These are phyloP conservation scores for Denticeps clupeoides DNA, from an alignment of 2,797 vertebrate genomes.

Conservation along the genomic window DNA sequence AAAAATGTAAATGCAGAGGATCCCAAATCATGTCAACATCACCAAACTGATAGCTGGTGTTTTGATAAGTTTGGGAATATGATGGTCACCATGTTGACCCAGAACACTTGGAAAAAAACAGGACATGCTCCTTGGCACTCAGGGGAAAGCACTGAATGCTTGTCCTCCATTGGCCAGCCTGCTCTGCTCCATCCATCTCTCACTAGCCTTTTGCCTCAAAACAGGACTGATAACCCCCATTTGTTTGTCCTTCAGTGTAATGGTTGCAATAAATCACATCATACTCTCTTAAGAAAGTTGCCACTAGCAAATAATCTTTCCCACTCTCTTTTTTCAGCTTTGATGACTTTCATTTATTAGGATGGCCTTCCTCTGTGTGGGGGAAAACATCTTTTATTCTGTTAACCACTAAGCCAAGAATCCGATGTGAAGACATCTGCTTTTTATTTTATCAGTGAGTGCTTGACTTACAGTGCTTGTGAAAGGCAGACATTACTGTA, in stretches of 20 bases:
- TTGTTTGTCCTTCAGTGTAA: slow-evolving; percentile 34
- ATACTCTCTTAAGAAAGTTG: slow-evolving; percentile 17
- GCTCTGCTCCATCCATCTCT: slow-evolving; percentile 6
- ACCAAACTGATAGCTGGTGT: too few relatives aligned
- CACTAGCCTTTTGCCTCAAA: slow-evolving; percentile 18
- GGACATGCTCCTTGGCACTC: neutral
- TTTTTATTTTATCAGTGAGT: too few relatives aligned
- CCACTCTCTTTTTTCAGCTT: neutral
- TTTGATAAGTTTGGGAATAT: too few relatives aligned
- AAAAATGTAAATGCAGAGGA: too few relatives aligned
- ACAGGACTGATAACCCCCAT: slow-evolving; percentile 27
- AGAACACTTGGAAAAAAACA: too few relatives aligned
- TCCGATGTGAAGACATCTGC: too few relatives aligned
- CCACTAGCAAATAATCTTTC: slow-evolving; percentile 13
- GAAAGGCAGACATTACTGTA: too few relatives aligned
- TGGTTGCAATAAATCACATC: slow-evolving; percentile 32
- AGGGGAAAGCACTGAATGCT: neutral
- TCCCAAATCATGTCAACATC: too few relatives aligned
- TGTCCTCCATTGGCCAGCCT: slow-evolving; percentile 2
- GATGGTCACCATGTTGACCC: too few relatives aligned
- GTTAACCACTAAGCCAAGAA: too few relatives aligned
- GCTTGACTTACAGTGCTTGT: too few relatives aligned
- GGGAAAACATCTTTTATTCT: neutral
- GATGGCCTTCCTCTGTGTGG: neutral
- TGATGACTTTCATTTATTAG: slow-evolving; percentile 7